Percentiles rank a stretch among this genome's conserved stretches.
phyloP scores from a whole-genome alignment of 2,113 vertebrate species.

The Etheostoma spectabile region DNA sequence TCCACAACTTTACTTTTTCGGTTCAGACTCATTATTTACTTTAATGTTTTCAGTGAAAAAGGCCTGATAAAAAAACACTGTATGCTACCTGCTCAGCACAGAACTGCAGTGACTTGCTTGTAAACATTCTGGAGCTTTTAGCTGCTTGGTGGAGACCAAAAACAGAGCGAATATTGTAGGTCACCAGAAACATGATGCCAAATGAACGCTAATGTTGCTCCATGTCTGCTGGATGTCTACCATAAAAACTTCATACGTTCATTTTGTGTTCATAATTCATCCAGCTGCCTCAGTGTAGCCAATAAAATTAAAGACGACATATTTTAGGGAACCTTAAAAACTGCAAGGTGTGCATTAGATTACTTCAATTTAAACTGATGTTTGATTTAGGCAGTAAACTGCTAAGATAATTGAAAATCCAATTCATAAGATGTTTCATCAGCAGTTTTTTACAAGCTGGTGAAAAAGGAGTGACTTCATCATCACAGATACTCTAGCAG shows the following conservation, averaged over 20 bases:
- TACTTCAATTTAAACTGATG: neutral
- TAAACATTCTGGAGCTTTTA: neutral
- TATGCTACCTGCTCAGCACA: neutral
- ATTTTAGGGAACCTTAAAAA: neutral
- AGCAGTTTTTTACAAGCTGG: neutral
- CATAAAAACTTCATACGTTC: neutral
- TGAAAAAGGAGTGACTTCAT: neutral
- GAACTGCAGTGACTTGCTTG: neutral
- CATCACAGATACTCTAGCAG: neutral
- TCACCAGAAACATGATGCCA: neutral
- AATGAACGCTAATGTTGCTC: neutral
- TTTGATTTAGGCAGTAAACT: neutral
- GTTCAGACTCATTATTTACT: neutral
- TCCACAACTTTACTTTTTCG: neutral
- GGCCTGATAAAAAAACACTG: neutral
- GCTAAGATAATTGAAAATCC: slow-evolving; percentile 1
- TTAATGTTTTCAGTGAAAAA: neutral
- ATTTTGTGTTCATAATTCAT: neutral
- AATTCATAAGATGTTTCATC: neutral
- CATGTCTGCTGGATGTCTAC: neutral
- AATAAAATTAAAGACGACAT: neutral
- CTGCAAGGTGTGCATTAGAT: neutral
- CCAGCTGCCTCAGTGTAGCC: no score
- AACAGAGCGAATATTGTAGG: no score
- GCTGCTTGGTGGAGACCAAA: no score